These are phyloP conservation scores for Colinus virginianus DNA, from an alignment of 2,113 vertebrate species.

Conservation along the genomic window DNA sequence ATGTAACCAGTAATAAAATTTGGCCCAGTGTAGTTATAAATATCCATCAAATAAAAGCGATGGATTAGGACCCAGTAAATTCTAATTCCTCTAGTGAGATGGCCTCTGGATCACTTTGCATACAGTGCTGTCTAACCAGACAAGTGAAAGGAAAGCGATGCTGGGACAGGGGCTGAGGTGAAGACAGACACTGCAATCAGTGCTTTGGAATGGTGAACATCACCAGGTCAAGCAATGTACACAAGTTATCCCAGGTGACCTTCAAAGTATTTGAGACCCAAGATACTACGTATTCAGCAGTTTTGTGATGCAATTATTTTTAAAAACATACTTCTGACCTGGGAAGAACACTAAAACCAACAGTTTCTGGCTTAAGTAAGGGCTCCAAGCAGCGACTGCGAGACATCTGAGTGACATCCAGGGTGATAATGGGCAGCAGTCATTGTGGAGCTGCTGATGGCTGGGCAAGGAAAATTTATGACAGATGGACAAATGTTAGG, in stretches of 20 bases:
- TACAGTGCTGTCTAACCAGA: not conserved
- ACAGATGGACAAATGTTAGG: not conserved
- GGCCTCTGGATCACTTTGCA: not conserved
- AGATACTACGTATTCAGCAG: not conserved
- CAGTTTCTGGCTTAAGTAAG: conserved; percentile 6
- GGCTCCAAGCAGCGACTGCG: not conserved
- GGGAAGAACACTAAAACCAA: conserved; percentile 9
- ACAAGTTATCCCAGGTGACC: not conserved
- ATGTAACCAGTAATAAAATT: not conserved
- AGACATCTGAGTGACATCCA: not conserved
- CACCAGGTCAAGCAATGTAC: not conserved
- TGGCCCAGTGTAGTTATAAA: not conserved
- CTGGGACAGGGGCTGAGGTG: not conserved
- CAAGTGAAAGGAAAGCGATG: not conserved
- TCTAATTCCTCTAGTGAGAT: not conserved
- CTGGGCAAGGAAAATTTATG: not conserved
- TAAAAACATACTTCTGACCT: conserved; percentile 9
- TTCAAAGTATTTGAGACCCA: conserved; percentile 45
- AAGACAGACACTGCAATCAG: not conserved
- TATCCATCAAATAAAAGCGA: not conserved
- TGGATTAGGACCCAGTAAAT: not conserved
- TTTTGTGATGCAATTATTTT: conserved; percentile 51
- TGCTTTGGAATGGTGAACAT: not conserved
- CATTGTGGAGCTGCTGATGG: conserved; percentile 4
- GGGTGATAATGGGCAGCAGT: not conserved